Evolutionary conservation across 2,797 vertebrate species (phyloP).

Genomic region (Halcyon badia): DNA sequence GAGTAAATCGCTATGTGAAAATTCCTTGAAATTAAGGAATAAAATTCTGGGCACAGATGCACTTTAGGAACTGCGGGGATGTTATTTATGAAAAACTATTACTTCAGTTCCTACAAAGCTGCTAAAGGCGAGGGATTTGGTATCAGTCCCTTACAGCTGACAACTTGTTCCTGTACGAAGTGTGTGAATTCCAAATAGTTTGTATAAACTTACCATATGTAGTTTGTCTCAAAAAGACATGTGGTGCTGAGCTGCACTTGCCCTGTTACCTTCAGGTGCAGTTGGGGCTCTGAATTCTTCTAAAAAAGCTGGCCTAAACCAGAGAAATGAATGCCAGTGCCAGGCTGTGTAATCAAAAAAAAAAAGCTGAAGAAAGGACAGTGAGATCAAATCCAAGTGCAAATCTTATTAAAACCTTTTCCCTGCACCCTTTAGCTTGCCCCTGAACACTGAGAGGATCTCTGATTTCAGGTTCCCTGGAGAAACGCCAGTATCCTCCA

Average conservation of each 20-base stretch:
- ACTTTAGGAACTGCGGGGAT: neutral
- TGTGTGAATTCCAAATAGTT: neutral
- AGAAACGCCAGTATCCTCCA: rapidly evolving
- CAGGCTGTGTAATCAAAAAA: neutral
- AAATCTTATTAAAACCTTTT: neutral
- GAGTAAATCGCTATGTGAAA: neutral
- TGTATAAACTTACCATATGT: neutral
- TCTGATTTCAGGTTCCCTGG: neutral
- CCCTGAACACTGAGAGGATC: neutral
- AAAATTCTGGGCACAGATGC: neutral
- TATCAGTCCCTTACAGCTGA: constrained; percentile 37
- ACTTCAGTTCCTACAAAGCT: neutral
- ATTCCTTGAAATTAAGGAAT: neutral
- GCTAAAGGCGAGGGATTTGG: neutral
- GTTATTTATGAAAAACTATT: neutral
- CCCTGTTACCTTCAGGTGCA: neutral
- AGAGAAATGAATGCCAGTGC: neutral
- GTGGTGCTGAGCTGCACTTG: neutral
- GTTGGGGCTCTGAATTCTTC: neutral
- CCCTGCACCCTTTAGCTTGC: neutral
- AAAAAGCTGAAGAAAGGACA: neutral
- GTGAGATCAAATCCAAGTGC: neutral
- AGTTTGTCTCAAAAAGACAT: neutral
- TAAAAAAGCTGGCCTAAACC: neutral
- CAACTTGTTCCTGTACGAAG: neutral